A percentile compares a stretch with the other conserved stretches of the same genome.
These are phyloP conservation scores for Gandaritis pyraliata DNA, from an alignment of 2,888 invertebrate genomes.

Conservation along the genomic window DNA sequence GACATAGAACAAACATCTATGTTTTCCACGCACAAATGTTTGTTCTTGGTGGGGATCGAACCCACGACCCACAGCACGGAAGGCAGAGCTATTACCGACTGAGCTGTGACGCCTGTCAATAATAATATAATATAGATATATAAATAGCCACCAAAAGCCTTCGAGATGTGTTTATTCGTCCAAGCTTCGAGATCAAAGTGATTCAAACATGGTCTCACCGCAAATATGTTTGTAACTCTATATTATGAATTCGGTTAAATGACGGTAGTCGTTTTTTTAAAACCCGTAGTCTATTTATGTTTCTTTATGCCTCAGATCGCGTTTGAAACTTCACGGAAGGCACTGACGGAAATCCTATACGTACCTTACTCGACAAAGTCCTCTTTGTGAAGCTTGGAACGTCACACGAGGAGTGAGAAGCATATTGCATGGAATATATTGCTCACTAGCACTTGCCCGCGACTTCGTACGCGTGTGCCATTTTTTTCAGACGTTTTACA, in stretches of 20 bases:
- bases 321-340: conserved; percentile 38
- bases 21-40: too few relatives aligned
- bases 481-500: too few relatives aligned
- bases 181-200: conserved; percentile 32
- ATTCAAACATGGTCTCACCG: conserved; percentile 13
- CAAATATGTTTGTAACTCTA: conserved; percentile 4
- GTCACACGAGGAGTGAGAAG: conserved; percentile 16
- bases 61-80: too few relatives aligned
- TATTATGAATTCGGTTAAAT: neutral
- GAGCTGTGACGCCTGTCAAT: too few relatives aligned
- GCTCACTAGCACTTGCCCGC: too few relatives aligned
- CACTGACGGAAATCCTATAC: conserved; percentile 38
- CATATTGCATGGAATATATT: conserved; percentile 8
- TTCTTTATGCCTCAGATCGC: conserved; percentile 26
- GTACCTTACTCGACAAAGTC: neutral
- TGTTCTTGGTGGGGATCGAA: too few relatives aligned
- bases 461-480: too few relatives aligned
- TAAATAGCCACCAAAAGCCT: too few relatives aligned
- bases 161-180: too few relatives aligned
- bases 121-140: too few relatives aligned
- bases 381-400: conserved; percentile 13
- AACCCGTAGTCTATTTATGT: conserved; percentile 15
- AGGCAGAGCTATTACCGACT: too few relatives aligned
- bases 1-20: too few relatives aligned
- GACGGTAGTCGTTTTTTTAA: neutral